Conservation (phyloP, 37 sponge, comb jelly and placozoan genomes). For the Sycon ciliatum region DNA sequence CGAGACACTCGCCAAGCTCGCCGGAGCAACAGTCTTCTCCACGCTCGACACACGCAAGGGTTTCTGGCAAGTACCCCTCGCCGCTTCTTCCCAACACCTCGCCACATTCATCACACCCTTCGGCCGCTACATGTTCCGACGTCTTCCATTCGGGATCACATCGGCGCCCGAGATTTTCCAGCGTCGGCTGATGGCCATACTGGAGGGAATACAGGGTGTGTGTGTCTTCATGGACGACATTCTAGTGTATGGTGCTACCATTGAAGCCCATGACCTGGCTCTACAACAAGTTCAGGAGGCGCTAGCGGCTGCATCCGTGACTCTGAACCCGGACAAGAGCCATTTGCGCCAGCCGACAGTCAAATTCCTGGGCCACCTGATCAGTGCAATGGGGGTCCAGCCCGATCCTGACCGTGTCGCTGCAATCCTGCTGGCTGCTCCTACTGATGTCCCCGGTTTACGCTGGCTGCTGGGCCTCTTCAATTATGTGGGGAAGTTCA, state of each 20-base stretch:
- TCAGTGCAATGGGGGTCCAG: too few relatives aligned
- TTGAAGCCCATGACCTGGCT: too few relatives aligned
- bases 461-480: too few relatives aligned
- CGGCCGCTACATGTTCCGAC: conserved; percentile 17
- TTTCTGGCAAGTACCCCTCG: conserved; percentile 43
- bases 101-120: conserved; percentile 50
- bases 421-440: too few relatives aligned
- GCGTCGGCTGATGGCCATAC: conserved; percentile 23
- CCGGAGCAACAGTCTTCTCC: conserved; percentile 34
- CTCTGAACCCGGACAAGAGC: too few relatives aligned
- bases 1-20: conserved; percentile 25
- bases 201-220: conserved; percentile 29
- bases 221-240: conserved; percentile 28
- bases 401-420: too few relatives aligned
- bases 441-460: too few relatives aligned
- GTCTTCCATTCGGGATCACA: conserved; percentile 41
- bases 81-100: conserved; percentile 14
- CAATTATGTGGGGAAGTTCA: too few relatives aligned
- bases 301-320: too few relatives aligned
- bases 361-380: too few relatives aligned
- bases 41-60: conserved; percentile 32
- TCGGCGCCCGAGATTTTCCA: conserved; percentile 48
- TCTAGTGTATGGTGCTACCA: conserved; percentile 26
- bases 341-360: too few relatives aligned
- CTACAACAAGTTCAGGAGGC: too few relatives aligned